Base-by-base conservation (phyloP, 2,113 vertebrate species). In the Epinephelus lanceolatus region DNA sequence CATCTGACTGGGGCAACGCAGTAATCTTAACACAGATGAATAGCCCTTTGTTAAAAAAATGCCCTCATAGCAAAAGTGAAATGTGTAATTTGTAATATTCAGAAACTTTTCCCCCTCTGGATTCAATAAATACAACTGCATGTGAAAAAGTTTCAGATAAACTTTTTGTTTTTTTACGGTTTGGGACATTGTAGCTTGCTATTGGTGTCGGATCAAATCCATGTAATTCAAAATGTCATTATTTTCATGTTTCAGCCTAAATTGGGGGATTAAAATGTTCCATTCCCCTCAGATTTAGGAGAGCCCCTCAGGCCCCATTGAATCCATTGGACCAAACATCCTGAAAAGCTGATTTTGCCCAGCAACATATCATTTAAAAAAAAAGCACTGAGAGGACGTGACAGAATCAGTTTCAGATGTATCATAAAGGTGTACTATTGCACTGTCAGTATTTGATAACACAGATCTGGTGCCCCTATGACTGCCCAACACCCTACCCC, bases 401-500 rank as follows among this genome's bases (percentile, higher is more conserved):
- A 42, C 27, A 40, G 25, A 7, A 5, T 70, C 30, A 53, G 70
- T 8, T 53, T 42, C 17, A 52, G 21, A 49, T 76, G 83, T 11
- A 9, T 69, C 61, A 55, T 4, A 51, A 80, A 91, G 87, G 86
- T 93, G 63, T 42, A 11, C 33, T 56, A 5, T 4, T 66, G 61
- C 59, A 12, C 42, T 40, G 30, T 72, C 77, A 72, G 80, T 57
- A 75, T 57, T 81, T 70, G 61, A 2, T 51, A 68, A 72, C 74
- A 85, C 47, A 90, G 80, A 76, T 60, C 60, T 70, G 81, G 71
- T 86, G 87, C 74, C 88, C 88, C 81, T 71, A 12, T 80, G 84
- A 82, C 83, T 75, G 57, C 61, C 84, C 80, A 61, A 60, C 80
- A 78, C 88, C 93, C 92, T 81, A 69, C 91, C 92, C 91, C 91